Conservation (phyloP, 2,797 vertebrate species). For the Sebastes vulpes region DNA sequence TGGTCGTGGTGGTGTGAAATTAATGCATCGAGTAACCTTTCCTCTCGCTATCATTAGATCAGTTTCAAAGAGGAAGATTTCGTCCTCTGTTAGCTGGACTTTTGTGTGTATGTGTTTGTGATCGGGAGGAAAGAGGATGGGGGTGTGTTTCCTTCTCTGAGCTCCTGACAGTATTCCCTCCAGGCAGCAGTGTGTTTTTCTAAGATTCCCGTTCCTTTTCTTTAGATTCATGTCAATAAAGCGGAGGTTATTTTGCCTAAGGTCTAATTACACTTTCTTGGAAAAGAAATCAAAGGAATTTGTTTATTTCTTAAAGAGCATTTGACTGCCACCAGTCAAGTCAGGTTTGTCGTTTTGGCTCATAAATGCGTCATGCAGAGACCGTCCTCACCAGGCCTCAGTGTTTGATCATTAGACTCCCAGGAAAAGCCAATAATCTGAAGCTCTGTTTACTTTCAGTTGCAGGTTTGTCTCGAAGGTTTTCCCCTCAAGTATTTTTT, state of each 20-base stretch:
- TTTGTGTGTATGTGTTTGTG: conserved; percentile 23
- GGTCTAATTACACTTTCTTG: conserved; percentile 16
- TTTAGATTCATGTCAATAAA: neutral
- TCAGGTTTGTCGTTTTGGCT: conserved; percentile 20
- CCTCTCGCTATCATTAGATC: conserved; percentile 7
- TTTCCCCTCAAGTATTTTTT: neutral
- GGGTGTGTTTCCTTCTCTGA: conserved; percentile 33
- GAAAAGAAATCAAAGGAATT: neutral
- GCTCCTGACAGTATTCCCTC: conserved; percentile 22
- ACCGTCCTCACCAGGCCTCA: neutral
- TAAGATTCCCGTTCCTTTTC: neutral
- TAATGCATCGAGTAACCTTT: neutral
- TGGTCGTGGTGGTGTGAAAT: conserved; percentile 2
- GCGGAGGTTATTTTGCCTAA: neutral
- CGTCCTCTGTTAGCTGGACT: neutral
- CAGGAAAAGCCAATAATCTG: neutral
- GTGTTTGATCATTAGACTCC: neutral
- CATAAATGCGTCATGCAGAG: neutral
- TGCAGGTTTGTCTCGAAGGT: neutral
- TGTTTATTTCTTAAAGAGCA: conserved; percentile 11
- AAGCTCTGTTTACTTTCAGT: neutral
- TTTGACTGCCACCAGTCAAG: neutral
- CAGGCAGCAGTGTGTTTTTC: conserved; percentile 1
- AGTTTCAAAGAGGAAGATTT: conserved; percentile 33
- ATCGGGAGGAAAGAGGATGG: conserved; percentile 33